A percentile compares a stretch with the other conserved stretches of the same genome.
Conservation (phyloP, 2,888 invertebrate genomes). For the Anoncus sp. region DNA sequence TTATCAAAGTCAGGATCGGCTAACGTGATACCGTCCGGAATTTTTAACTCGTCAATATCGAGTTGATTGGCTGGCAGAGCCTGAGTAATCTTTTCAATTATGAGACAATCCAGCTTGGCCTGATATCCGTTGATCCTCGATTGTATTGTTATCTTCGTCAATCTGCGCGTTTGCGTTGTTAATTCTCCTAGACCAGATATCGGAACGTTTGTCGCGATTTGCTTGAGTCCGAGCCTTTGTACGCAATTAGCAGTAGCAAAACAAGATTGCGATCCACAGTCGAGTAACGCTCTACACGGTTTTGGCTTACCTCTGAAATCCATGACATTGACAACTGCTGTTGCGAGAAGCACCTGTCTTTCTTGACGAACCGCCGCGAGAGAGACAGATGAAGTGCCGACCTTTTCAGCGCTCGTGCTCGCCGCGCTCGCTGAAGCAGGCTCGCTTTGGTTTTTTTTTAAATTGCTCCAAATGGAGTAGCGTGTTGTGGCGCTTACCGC, state of each 20-base stretch:
- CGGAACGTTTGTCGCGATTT: neutral
- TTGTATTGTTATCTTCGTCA: neutral
- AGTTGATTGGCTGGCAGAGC: conserved; percentile 34
- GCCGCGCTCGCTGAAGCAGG: too few species aligned
- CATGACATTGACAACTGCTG: too few species aligned
- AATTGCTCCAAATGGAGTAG: conserved; percentile 4
- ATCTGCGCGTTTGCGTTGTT: neutral
- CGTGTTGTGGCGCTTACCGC: conserved; percentile 19
- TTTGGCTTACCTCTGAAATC: neutral
- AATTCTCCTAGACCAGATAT: conserved; percentile 15
- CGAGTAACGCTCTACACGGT: conserved; percentile 29
- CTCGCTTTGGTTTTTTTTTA: neutral
- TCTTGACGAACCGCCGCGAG: too few species aligned
- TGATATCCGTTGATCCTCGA: conserved; percentile 29
- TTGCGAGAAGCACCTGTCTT: too few species aligned
- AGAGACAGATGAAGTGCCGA: too few species aligned
- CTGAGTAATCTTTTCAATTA: conserved; percentile 48
- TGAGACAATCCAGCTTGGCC: conserved; percentile 35
- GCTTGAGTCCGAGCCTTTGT: neutral
- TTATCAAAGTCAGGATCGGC: conserved; percentile 51
- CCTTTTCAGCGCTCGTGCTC: too few species aligned
- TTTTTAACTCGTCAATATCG: neutral
- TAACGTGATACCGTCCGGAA: conserved; percentile 40
- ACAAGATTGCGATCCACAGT: conserved; percentile 34
- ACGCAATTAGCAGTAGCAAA: conserved; percentile 20